Conservation (phyloP, 2,113 vertebrate species). For the Jaculus jaculus region DNA sequence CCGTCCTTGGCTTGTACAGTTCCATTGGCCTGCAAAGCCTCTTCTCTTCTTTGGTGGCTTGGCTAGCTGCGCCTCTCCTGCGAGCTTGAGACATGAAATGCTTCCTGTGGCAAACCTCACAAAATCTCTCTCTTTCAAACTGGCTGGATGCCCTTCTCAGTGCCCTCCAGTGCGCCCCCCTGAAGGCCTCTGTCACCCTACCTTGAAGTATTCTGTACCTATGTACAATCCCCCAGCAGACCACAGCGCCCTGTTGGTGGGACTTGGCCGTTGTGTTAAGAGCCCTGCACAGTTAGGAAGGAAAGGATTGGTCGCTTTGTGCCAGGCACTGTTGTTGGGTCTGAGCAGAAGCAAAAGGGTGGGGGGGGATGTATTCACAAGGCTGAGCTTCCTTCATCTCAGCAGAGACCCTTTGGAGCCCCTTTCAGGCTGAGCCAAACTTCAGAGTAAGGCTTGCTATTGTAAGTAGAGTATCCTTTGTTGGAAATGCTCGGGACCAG, state of each 20-base stretch:
- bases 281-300: background rate
- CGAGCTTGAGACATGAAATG: background rate
- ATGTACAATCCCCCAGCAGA: background rate
- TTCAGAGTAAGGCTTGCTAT: background rate
- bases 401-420: background rate
- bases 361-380: background rate
- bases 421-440: background rate
- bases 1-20: background rate
- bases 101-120: background rate
- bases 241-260: background rate
- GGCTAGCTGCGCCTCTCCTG: background rate
- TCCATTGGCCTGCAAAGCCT: background rate
- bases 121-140: background rate
- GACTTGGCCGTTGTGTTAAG: background rate
- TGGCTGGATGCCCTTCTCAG: background rate
- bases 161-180: fast-evolving
- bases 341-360: background rate
- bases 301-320: background rate
- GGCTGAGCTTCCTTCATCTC: background rate
- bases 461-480: background rate
- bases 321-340: background rate
- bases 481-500: background rate
- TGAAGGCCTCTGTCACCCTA: background rate
- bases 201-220: background rate
- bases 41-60: background rate